Base-by-base conservation (phyloP, 2,797 vertebrate species). In the Danio kyathit region DNA sequence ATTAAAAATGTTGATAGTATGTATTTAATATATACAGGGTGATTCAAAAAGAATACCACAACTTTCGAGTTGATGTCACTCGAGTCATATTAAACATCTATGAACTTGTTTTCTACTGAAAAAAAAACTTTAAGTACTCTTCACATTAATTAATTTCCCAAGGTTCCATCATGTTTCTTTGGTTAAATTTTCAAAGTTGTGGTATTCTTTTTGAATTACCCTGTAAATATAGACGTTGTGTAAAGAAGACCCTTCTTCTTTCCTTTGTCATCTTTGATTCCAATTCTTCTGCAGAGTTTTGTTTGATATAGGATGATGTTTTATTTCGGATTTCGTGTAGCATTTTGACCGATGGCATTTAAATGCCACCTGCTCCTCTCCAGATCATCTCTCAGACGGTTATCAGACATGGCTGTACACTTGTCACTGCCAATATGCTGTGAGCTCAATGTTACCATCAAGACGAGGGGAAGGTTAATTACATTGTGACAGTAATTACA, bases 341-440 rank as follows among this genome's bases (percentile, higher is more conserved):
- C 43, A 69, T 74, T 54, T 85, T 82, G 87, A 87, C 79, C 83
- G 77, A 81, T 88, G 88, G 84, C 86, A 88, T 92, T 91, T 90
- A 92, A 91, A 91, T 90, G 87, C 83, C 88, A 89, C 56, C 54
- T 78, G 80, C 82, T 61, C 65, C 77, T 73, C 11, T 29, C 13
- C 56, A 71, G 40, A 75, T 61, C 59, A 14, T 38, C 44, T 49
- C 49, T 51, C 79, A 70, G 51, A 65, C 14, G 40, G 46, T 74
- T 73, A 41, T 54, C 21, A 17, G 46, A 49, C 29, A 29, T 70
- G 52, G 43, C 43, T 56, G 3, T 48, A 76, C 60, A 76, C 44
- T 72, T 71, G 67, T 72, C 67, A 51, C 38, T 16, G 17, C 73
- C 73, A 59, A 60, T 80, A 46, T 41, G 44, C 13, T 65, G 49